These are phyloP conservation scores for Bombus balteatus DNA, from an alignment of 1,140 invertebrate genomes.

Conservation along the genomic window DNA sequence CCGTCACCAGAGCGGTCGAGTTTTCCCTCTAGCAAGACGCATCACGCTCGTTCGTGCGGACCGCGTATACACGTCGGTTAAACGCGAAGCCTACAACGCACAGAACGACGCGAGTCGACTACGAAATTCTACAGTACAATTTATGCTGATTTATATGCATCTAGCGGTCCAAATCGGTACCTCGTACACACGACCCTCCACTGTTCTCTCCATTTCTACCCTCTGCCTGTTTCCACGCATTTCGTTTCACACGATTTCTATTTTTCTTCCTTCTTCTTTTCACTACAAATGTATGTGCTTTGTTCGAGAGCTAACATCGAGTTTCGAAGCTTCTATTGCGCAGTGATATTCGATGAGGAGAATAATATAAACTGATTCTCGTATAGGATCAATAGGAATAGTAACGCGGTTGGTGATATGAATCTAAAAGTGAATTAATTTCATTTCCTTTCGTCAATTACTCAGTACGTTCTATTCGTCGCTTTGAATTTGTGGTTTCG, in stretches of 20 bases:
- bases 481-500: too few species aligned
- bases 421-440: too few species aligned
- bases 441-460: too few species aligned
- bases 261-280: background rate
- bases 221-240: background rate
- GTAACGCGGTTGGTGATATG: too few species aligned
- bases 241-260: background rate
- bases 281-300: too few species aligned
- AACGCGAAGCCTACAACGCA: constrained; percentile 54
- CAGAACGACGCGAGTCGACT: constrained; percentile 73
- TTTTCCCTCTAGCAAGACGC: background rate
- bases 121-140: constrained; percentile 77
- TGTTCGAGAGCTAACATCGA: too few species aligned
- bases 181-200: background rate
- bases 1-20: background rate
- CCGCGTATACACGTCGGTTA: constrained; percentile 22
- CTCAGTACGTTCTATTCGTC: too few species aligned
- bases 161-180: constrained; percentile 34
- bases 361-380: too few species aligned
- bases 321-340: too few species aligned
- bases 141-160: constrained; percentile 81
- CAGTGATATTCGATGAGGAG: too few species aligned
- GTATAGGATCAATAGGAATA: too few species aligned
- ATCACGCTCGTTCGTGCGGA: constrained; percentile 18
- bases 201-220: background rate